Base-by-base conservation (phyloP, 1,140 invertebrate species). In the Drosophila guanche region DNA sequence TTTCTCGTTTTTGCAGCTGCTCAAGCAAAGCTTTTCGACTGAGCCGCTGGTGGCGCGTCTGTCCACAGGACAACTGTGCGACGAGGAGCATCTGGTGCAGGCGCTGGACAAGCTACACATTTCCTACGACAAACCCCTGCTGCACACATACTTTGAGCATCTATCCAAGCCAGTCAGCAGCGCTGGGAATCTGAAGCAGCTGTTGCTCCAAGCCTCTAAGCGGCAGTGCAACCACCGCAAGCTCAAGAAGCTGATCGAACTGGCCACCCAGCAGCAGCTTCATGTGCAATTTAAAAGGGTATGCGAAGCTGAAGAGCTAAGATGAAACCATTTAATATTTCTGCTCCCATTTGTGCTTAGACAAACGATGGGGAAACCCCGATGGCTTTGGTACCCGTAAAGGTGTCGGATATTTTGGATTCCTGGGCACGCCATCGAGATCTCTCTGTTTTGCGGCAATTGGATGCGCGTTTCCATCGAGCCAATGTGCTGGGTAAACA, bases 101-200 rank as follows among this genome's bases (percentile, higher is more conserved):
- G 84, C 90, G 55, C 76, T 91, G 59, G 85, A 91, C 50, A 79
- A 88, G 65, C 72, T 91, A 66, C 66, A 90, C 52, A 67, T 91
- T 45, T 53, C 80, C 47, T 91, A 89, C 54, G 83, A 91, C 48
- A 67, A 67, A 45, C 60, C 77, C 7, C 58, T 79, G 14, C 60
- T 91, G 56, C 85, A 80, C 43, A 37, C 42, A 23, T 85, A 81
- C 47, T 89, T 90, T 27, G 60, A 88, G 12, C 42, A 56, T 40
- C 48, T 60, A 12, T 27, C 27, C 14, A 40, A 62, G 33, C 58
- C 22, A 20, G 8, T 6, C 29, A n/a, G 23, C 40, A 27, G 48
- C 10, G 27, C 16, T 12, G 60, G 57, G 22, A 75, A 89, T 76
- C 55, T 91, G 6, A 89, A 78, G 40, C 66, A 90, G 54, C 74